Evolutionary conservation across 2,888 invertebrate genomes (phyloP), one percentile per base, ranked within the genome.

Genomic region (Phymatocera aterrima): DNA sequence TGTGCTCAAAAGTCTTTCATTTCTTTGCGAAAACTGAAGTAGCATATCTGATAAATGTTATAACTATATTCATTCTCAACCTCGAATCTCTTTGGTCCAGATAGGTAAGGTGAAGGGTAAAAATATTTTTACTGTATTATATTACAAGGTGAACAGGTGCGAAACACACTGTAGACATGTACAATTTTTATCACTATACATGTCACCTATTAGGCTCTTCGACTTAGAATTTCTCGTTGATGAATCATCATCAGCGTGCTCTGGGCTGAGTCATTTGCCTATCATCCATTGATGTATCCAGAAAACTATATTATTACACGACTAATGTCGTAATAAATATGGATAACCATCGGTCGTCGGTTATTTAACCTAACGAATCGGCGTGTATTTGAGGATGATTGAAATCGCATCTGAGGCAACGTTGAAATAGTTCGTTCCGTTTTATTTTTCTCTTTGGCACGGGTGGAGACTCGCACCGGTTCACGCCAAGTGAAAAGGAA

Each of bases 391-490:
- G 37, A 18, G 5, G 34, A 64, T 64, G 15, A 10, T 8, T 18
- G 61, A 18, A 64, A 37, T 37, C 24, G 61, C 34, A 64, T 10
- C 21, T 37, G 37, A 37, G 61, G 21, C 34, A 18, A 1, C 3
- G 28, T 24, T 64, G n/a, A 34, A 64, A 37, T 64, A 18, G n/a
- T 37, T 37, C 61, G 8, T 37, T 37, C 61, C 3, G 57, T 57
- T 57, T 57, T 15, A 15, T 28, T 57, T 57, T 28, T 28, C 28
- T 1, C 28, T 64, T 37, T 64, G 61, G 61, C 61, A 64, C 34
- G 18, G 61, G 34, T 10, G 34, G 15, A 61, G 61, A 61, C 61
- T 61, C 61, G 61, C 61, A 24, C 61, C n/a, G 37, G 61, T 64
- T 15, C 37, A 64, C 28, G 57, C 57, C 57, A 57, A 57, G 5